A percentile compares a stretch with the other conserved stretches of the same genome.
Evolutionary conservation across 2,797 vertebrate species (phyloP).

Genomic region (Melanotaenia boesemani): DNA sequence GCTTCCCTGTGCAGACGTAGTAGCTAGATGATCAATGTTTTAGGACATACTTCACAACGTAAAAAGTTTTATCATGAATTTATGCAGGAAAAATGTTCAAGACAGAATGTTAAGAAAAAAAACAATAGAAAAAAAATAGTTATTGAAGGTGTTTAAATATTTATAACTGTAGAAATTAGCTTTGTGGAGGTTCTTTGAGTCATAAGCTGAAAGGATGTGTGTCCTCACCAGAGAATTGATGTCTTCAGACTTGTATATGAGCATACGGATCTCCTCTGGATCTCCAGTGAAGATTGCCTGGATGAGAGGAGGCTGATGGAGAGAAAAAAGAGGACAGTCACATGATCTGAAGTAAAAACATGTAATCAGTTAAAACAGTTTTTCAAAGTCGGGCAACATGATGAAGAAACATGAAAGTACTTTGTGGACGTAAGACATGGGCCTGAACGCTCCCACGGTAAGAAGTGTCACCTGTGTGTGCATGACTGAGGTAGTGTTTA

Average conservation of each 20-base stretch:
- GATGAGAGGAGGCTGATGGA: conserved; percentile 90
- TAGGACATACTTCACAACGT: too few species aligned
- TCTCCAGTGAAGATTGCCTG: conserved; percentile 98
- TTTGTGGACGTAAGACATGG: conserved; percentile 16
- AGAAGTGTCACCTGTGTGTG: conserved; percentile 8
- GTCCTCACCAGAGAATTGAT: conserved; percentile 92
- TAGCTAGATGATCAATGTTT: too few species aligned
- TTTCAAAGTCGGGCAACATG: not conserved
- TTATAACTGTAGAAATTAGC: too few species aligned
- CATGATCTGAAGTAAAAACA: conserved; percentile 23
- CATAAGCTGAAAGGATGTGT: not conserved
- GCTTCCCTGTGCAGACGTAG: too few species aligned
- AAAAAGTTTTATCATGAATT: too few species aligned
- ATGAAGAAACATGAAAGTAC: conserved; percentile 5
- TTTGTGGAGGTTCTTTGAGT: not conserved
- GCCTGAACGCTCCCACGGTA: conserved; percentile 52
- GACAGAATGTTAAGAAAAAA: too few species aligned
- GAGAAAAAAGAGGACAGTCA: not conserved
- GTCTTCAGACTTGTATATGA: conserved; percentile 98
- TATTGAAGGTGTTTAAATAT: too few species aligned
- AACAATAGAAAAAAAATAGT: too few species aligned
- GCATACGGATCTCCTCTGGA: conserved; percentile 94
- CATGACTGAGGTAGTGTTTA: conserved; percentile 49
- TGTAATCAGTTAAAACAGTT: conserved; percentile 2
- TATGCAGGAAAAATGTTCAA: too few species aligned